phyloP scores from a whole-genome alignment of 2,113 vertebrate genomes.

The Porphyrio hochstetteri region DNA sequence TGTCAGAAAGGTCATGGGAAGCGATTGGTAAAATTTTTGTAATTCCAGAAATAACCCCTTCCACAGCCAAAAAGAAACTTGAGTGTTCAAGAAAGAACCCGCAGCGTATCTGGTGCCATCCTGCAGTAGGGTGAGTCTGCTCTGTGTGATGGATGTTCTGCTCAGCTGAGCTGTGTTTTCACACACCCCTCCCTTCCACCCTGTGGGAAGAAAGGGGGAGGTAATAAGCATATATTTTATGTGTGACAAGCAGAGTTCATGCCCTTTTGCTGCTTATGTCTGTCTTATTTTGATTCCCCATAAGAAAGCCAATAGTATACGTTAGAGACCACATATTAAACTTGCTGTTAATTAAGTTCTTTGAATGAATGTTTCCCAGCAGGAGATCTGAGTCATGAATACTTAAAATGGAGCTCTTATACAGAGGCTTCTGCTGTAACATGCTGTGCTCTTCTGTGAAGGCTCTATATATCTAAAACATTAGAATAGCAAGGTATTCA shows the following conservation, averaged over 20 bases:
- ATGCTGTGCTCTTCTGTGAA: background rate
- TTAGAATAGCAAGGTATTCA: background rate
- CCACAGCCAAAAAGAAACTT: constrained; percentile 2
- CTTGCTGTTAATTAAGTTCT: constrained; percentile 46
- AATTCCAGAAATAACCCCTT: constrained; percentile 65
- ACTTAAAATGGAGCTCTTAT: background rate
- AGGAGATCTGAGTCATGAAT: background rate
- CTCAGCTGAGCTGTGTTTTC: background rate
- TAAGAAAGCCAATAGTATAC: background rate
- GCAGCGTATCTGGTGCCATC: background rate
- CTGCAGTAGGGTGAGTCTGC: background rate
- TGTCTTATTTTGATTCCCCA: background rate
- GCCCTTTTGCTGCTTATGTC: background rate
- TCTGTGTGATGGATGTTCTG: background rate
- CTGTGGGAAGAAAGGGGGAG: background rate
- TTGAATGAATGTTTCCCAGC: background rate
- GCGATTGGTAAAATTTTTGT: constrained; percentile 66
- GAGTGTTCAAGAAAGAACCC: constrained; percentile 25
- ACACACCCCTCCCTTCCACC: background rate
- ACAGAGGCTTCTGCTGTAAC: background rate
- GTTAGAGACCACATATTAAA: constrained; percentile 26
- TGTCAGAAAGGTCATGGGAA: constrained; percentile 72
- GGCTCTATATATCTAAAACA: background rate
- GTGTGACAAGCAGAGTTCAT: background rate
- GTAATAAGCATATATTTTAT: background rate